phyloP scores from a whole-genome alignment of 2,888 invertebrate genomes.

The Epirrhoe tristata region DNA sequence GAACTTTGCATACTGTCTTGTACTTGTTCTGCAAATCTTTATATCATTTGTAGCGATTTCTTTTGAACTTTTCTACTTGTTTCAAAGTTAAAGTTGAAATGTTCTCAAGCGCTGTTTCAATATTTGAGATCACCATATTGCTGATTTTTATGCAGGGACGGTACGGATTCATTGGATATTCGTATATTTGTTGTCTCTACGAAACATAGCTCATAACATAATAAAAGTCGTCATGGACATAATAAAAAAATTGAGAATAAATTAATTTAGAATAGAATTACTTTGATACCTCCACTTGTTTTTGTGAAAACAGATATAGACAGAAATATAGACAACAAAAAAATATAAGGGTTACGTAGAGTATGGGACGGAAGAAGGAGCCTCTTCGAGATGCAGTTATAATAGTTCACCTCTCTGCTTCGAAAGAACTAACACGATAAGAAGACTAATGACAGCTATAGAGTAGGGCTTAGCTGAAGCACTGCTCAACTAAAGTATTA shows the following conservation, averaged over 20 bases:
- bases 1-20: slow-evolving; percentile 16
- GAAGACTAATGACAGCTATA: neutral
- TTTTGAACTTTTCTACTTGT: slow-evolving; percentile 12
- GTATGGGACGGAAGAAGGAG: too few relatives aligned
- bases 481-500: slow-evolving; percentile 8
- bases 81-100: slow-evolving; percentile 2
- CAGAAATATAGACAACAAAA: too few relatives aligned
- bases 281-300: too few relatives aligned
- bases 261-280: too few relatives aligned
- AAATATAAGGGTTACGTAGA: too few relatives aligned
- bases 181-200: neutral
- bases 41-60: slow-evolving; percentile 3
- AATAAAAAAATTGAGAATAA: too few relatives aligned
- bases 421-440: too few relatives aligned
- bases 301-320: too few relatives aligned
- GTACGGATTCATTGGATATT: neutral
- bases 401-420: too few relatives aligned
- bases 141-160: neutral
- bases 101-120: slow-evolving; percentile 18
- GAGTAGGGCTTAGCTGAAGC: neutral
- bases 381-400: too few relatives aligned
- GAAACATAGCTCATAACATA: neutral
- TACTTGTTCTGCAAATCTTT: neutral
- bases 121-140: slow-evolving; percentile 12
- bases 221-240: too few relatives aligned